Base-by-base conservation (phyloP, 2,888 invertebrate species). In the Thumatha senex region DNA sequence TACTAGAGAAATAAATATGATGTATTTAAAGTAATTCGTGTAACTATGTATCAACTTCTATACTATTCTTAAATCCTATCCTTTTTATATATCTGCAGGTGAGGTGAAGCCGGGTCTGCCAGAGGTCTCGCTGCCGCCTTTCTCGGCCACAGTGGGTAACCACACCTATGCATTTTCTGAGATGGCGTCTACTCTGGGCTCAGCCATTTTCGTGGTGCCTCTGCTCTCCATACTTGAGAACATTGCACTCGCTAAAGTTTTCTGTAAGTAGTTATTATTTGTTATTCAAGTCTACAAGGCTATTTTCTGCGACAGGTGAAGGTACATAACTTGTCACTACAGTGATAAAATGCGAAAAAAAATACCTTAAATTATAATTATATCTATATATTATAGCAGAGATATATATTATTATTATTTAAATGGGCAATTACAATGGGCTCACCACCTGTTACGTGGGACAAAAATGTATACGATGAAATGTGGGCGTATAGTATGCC, bases 161-260 rank as follows among this genome's bases (percentile, higher is more conserved):
- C 92, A 92, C 70, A 94, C 95, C 0, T 89, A 94, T 65, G 86
- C 82, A 18, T 95, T 96, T 74, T 80, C 92, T 41, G 95, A 95
- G 73, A 96, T 96, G 96, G 90, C 95, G 7, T 93, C 95, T 55
- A 95, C 96, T 71, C 92, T 98, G 48, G 98, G 98, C 9, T 94
- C 96, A 1, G 97, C 98, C 9, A 95, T 98, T 56, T 90, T 96
- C 54, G 93, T 98, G 36, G 95, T 98, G 40, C 98, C 98, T 0
- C 93, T 98, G 47, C 96, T 98, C 56, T 97, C 96, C 0, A 96
- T 98, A 0, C 92, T 98, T 11, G 98, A 98, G 70, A 97, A 98
- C 79, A 97, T 98, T 43, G 98, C 98, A 0, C 97, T 98, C 61
- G 98, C 98, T 2, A 98, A 98, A 88, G 97, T 98, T 0, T 98